Evolutionary conservation across 2,888 invertebrate genomes (phyloP), one percentile per base, ranked within the genome.

Genomic region (Coecobrya sp.): DNA sequence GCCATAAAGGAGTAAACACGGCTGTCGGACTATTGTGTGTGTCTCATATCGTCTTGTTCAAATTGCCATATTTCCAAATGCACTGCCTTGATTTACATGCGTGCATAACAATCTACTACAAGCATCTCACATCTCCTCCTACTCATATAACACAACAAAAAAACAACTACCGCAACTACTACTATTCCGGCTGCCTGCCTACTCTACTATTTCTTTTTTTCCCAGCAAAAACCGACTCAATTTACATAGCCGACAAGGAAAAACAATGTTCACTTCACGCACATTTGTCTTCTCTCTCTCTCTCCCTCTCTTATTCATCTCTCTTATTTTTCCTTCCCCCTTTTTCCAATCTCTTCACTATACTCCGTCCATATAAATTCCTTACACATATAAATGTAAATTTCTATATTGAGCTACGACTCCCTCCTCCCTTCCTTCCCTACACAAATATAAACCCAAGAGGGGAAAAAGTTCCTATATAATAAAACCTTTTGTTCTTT

Each of bases 231-330:
- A 81, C 91, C 91, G 86, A 92, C 91, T 92, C 91, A 91, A 93
- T 93, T 93, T 93, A 91, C 93, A 93, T 91, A 93, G 91, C 88
- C 73, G 89, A 93, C 91, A 93, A 91, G 93, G 86, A 91, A 93
- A 93, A 91, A 92, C 89, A 92, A 93, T 93, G 93, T 93, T 93
- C 86, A 85, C 81, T 90, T 91, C 89, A 91, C 86, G 89, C 93
- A 91, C 89, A 92, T 93, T 91, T 86, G 91, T 89, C 89, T 92
- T 92, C 87, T 82, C 89, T 73, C 68, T 55, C 30, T 91, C 59
- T 86, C 87, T 70, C 76, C 79, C 86, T 68, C 79, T 62, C 79
- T 45, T 79, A 55, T 86, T 27, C 86, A 68, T 68, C 68, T 86
- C 86, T 55, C 45, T 59, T n/a, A n/a, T n/a, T 85, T 45, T 73